These are phyloP conservation scores for Rhinopomastus cyanomelas DNA, from an alignment of 2,113 vertebrate genomes.

Conservation along the genomic window DNA sequence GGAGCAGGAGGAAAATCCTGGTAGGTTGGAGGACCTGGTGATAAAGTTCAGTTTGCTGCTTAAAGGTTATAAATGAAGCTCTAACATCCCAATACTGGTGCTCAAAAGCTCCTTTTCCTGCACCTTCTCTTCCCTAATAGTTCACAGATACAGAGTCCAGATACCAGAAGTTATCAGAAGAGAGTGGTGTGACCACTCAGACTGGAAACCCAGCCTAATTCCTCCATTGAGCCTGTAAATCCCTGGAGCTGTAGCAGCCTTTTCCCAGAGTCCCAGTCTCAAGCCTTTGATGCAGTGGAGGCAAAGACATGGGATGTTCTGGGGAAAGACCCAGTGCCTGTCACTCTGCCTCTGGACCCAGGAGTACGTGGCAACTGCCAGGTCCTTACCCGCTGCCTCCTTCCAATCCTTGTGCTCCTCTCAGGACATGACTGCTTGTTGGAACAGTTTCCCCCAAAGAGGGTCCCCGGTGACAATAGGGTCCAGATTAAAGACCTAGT, in stretches of 20 bases:
- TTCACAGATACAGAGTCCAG: not conserved
- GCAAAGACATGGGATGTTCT: fast-evolving
- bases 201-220: too few species aligned
- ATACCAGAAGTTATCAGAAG: not conserved
- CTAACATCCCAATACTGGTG: not conserved
- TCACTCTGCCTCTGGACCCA: not conserved
- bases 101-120: not conserved
- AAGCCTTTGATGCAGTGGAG: not conserved
- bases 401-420: too few species aligned
- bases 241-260: fast-evolving
- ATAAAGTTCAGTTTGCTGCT: not conserved
- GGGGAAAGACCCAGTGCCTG: not conserved
- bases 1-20: not conserved
- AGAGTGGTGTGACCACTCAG: not conserved
- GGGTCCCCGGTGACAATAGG: too few species aligned
- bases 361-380: not conserved
- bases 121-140: not conserved
- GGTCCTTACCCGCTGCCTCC: not conserved
- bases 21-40: not conserved
- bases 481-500: too few species aligned
- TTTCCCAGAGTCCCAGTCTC: not conserved
- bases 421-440: too few species aligned
- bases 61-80: not conserved
- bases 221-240: not conserved
- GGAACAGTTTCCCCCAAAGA: too few species aligned